Base-by-base conservation (phyloP, 2,888 invertebrate genomes). In the Drosophila pseudotakahashii region DNA sequence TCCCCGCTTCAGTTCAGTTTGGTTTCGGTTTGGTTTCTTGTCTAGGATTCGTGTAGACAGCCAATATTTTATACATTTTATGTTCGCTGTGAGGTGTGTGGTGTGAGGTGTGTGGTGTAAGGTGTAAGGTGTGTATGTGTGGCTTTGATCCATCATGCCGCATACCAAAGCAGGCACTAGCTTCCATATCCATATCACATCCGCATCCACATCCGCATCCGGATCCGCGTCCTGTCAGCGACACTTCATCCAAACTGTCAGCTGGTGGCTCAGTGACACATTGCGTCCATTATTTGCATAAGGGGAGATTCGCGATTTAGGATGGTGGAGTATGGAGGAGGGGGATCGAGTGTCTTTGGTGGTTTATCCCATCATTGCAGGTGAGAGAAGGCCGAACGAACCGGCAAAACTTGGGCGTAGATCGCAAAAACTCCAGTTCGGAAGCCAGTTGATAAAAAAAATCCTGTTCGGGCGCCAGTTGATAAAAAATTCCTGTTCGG, bases 201-300 rank as follows among this genome's bases (percentile, higher is more conserved):
- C 26, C 62, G 16, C 10, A 45, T 41, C 23, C 30, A n/a, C 10
- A 51, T 16, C 19, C 50, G 14, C 37, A 30, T 19, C 23, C 59
- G 52, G 66, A 77, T 62, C 53, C 59, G 73, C 73, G 59, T 45
- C 55, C 71, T 78, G 84, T 70, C 81, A 69, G 48, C 84, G 70
- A 60, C 71, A 82, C 77, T 78, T 79, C 82, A 88, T 88, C 79
- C 71, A 75, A 88, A 73, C 80, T 88, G 83, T 85, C 78, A 88
- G 74, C 39, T 36, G 66, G 62, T 63, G 62, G 62, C 54, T 66
- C 66, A 75, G 83, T 84, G 83, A 84, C 88, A 84, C 79, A 84
- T 84, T 87, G 89, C 78, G 71, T 76, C 77, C 83, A 81, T 81
- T 86, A 89, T 87, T 87, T 87, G 89, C 88, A 87, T 86, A 89